Conservation (phyloP, 2,797 vertebrate species). For the Aldrovandia affinis region DNA sequence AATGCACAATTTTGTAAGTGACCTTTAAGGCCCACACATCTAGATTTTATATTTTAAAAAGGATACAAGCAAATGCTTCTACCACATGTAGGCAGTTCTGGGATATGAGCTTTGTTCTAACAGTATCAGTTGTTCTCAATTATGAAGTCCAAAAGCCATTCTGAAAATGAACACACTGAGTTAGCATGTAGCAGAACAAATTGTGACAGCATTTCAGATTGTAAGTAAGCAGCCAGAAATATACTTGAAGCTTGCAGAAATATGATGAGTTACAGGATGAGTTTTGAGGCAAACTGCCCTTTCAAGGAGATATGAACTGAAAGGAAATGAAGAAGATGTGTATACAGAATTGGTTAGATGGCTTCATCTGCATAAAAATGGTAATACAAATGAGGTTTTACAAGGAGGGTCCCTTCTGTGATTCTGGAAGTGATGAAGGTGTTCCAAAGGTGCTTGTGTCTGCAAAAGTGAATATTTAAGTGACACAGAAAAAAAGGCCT, state of each 20-base stretch:
- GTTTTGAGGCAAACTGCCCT: constrained; percentile 48
- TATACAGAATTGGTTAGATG: background rate
- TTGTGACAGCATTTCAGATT: background rate
- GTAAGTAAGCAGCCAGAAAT: background rate
- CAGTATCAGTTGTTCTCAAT: background rate
- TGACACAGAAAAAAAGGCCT: background rate
- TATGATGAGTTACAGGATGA: constrained; percentile 49
- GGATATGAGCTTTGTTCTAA: constrained; percentile 7
- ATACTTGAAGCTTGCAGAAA: background rate
- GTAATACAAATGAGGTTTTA: background rate
- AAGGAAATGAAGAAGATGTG: background rate
- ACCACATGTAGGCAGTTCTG: background rate
- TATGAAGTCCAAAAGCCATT: background rate
- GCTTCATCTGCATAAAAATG: no score
- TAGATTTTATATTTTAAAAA: no score
- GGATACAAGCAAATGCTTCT: background rate
- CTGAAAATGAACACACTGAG: background rate
- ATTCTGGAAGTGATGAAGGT: background rate
- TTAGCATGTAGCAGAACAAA: background rate
- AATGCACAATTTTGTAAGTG: no score
- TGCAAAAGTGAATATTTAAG: background rate
- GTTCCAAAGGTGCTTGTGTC: background rate
- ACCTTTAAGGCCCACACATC: no score
- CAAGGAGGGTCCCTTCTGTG: background rate
- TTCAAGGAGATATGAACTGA: background rate